phyloP scores from a whole-genome alignment of 1,140 invertebrate species.

The Eriosoma lanigerum region DNA sequence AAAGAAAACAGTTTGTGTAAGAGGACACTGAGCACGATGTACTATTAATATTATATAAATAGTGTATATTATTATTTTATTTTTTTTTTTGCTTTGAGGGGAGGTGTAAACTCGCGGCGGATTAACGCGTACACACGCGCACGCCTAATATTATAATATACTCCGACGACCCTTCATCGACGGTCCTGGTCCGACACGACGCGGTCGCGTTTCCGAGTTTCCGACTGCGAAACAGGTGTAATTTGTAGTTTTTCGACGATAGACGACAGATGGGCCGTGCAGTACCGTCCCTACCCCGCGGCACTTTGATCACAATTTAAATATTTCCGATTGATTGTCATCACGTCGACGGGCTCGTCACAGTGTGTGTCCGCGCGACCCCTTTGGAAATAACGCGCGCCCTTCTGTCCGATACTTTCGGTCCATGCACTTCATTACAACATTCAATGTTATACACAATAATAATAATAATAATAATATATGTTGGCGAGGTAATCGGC shows the following conservation, averaged over 20 bases:
- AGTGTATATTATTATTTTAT: neutral
- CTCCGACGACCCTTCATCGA: neutral
- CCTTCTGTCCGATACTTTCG: neutral
- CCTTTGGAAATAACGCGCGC: neutral
- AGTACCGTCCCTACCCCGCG: neutral
- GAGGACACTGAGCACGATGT: conserved; percentile 44
- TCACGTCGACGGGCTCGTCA: conserved; percentile 8
- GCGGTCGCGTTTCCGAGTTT: neutral
- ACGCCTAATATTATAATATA: conserved; percentile 2
- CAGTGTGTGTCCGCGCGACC: conserved; percentile 40
- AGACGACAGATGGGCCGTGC: conserved; percentile 31
- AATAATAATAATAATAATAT: neutral
- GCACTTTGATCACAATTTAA: conserved; percentile 52
- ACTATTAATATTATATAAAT: neutral
- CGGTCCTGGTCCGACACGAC: neutral
- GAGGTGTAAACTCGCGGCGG: conserved; percentile 36
- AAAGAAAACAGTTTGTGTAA: conserved; percentile 51
- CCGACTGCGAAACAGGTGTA: conserved; percentile 33
- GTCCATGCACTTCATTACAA: neutral
- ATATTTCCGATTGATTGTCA: conserved; percentile 52
- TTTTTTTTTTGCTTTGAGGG: too few relatives aligned
- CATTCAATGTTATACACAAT: neutral
- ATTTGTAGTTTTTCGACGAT: neutral
- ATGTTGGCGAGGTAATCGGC: conserved; percentile 38
- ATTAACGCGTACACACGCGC: conserved; percentile 26